Conservation (phyloP, 1,140 invertebrate genomes). For the Rhizoglyphus robini region DNA sequence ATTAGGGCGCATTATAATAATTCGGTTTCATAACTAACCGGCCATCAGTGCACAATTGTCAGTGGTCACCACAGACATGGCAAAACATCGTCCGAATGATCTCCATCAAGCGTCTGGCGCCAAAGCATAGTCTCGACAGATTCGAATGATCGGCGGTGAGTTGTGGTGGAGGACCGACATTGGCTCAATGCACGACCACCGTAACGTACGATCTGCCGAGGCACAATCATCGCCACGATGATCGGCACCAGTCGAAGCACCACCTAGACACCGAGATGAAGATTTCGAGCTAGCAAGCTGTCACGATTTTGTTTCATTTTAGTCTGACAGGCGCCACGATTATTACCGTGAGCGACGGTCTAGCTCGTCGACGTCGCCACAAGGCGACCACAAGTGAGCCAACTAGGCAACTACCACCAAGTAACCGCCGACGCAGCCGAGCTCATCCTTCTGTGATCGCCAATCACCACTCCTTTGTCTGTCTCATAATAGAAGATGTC, state of each 20-base stretch:
- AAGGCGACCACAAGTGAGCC: background rate
- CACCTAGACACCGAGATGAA: background rate
- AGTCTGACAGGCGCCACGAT: constrained; percentile 13
- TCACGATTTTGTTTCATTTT: constrained; percentile 14
- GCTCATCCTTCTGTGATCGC: background rate
- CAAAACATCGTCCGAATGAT: background rate
- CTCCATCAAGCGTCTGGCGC: background rate
- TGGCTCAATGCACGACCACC: background rate
- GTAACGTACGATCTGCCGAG: background rate
- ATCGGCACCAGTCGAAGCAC: background rate
- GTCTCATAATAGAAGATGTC: background rate
- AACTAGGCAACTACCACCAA: background rate
- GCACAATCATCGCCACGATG: background rate
- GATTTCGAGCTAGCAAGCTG: background rate
- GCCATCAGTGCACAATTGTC: background rate
- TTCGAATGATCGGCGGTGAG: background rate
- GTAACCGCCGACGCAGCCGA: background rate
- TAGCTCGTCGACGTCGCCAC: background rate
- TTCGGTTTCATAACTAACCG: background rate
- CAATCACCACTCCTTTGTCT: constrained; percentile 12
- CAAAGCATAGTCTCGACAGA: background rate
- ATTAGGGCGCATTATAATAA: background rate
- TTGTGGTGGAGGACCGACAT: background rate
- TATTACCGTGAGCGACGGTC: background rate
- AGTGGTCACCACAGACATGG: background rate